These are phyloP conservation scores for Oceanodroma tethys DNA, from an alignment of 2,113 vertebrate genomes.

Conservation along the genomic window DNA sequence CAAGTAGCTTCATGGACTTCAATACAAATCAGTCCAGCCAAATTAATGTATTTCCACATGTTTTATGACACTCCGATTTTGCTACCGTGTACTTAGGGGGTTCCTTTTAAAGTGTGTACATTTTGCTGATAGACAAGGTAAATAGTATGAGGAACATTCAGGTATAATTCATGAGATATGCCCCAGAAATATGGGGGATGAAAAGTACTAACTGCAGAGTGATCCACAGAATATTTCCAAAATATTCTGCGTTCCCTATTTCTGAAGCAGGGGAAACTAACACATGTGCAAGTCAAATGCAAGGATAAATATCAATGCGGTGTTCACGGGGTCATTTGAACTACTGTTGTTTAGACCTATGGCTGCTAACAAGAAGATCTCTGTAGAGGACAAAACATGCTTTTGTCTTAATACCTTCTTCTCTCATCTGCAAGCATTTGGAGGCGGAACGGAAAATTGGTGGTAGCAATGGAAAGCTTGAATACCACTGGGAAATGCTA, in stretches of 20 bases:
- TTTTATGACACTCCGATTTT: not conserved
- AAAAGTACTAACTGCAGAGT: not conserved
- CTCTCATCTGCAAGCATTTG: not conserved
- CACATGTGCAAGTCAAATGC: not conserved
- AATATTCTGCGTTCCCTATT: not conserved
- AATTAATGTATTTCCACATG: not conserved
- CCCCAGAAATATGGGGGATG: not conserved
- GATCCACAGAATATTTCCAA: not conserved
- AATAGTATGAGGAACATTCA: not conserved
- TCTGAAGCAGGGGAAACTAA: not conserved
- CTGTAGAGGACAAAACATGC: not conserved
- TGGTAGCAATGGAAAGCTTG: not conserved
- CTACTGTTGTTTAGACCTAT: not conserved
- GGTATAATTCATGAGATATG: not conserved
- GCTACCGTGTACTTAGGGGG: rapidly evolving
- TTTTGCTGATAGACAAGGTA: not conserved
- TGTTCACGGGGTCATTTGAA: not conserved
- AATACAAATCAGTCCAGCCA: not conserved
- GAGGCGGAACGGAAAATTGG: not conserved
- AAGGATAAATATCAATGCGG: not conserved
- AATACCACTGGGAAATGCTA: not conserved
- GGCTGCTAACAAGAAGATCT: not conserved
- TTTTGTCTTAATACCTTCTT: not conserved
- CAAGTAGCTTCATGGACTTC: not conserved
- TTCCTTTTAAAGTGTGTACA: not conserved